Base-by-base conservation (phyloP, 2,797 vertebrate species). In the Pteronotus mesoamericanus region DNA sequence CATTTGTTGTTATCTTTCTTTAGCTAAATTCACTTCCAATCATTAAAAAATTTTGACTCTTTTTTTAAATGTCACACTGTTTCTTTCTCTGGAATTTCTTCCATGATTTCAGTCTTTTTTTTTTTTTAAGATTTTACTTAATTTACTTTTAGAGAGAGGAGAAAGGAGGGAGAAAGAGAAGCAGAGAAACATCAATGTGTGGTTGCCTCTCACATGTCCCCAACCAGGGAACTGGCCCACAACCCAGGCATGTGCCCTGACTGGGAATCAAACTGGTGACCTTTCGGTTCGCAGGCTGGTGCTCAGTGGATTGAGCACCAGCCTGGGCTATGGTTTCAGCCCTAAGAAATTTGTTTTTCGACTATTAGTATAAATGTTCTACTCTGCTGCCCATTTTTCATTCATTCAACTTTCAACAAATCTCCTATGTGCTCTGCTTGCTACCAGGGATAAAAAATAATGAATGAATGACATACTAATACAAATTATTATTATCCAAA, bases 41-140 rank as follows among this genome's bases (percentile, higher is more conserved):
- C 66, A 89, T 39, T 80, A 18, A 68, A 69, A 75, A 80, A 75
- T 66, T 86, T 89, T 79, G 72, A 89, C 9, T 64, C 4, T 88
- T 64, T 55, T 75, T 88, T 89, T 61, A n/a, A 48, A 68, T n/a
- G 83, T 79, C 34, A 95, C 24, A 57, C 22, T 61, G 15, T 71
- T 93, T 84, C 85, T 78, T 22, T 37, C 75, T 83, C 26, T 87
- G n/a, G 42, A 94, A 93, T 90, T 80, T 94, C 69, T 77, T 89
- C 24, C 74, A 93, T 42, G 42, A 39, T 26, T 82, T 78, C 26
- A 11, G 21, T 83, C 78, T 95, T 86, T 29, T 14, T 59, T 94
- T 86, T 29, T 14, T 59, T 59, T 29, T 21, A 53, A 29, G 55
- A 59, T 59, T 59, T 59, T 59, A 59, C 11, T 59, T 59, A 10